A percentile compares a stretch with the other conserved stretches of the same genome.
These are phyloP conservation scores for Syngnathoides biaculeatus DNA, from an alignment of 2,113 vertebrate genomes.

Conservation along the genomic window DNA sequence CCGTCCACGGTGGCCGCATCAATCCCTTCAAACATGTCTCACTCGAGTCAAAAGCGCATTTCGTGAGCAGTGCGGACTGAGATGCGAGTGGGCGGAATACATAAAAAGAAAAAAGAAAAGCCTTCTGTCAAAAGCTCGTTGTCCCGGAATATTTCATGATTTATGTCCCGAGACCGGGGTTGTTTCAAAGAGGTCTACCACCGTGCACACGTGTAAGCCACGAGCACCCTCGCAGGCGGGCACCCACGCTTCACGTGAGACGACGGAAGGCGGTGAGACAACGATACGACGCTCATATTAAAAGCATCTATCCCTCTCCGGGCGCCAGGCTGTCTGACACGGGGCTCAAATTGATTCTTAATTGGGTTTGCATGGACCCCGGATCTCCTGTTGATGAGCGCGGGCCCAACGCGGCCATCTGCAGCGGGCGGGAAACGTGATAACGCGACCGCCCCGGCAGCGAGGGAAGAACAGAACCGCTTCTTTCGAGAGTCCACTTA, in stretches of 20 bases:
- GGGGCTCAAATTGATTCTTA: constrained; percentile 78
- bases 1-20: constrained; percentile 20
- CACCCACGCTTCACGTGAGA: constrained; percentile 53
- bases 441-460: constrained; percentile 47
- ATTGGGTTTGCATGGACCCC: constrained; percentile 78
- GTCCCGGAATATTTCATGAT: constrained; percentile 33
- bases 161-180: constrained; percentile 36
- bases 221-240: constrained; percentile 30
- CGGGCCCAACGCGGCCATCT: constrained; percentile 61
- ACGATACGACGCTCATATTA: constrained; percentile 76
- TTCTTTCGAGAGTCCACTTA: constrained; percentile 31
- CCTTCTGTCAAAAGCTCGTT: constrained; percentile 37
- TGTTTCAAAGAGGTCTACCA: constrained; percentile 42
- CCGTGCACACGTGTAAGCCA: constrained; percentile 43
- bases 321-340: constrained; percentile 79
- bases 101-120: constrained; percentile 42
- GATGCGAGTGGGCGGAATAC: constrained; percentile 37
- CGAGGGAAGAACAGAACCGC: constrained; percentile 24
- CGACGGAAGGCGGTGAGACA: constrained; percentile 69
- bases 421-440: constrained; percentile 53
- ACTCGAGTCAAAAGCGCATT: constrained; percentile 40
- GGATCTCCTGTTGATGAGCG: constrained; percentile 70
- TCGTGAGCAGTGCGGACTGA: constrained; percentile 39
- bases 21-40: constrained; percentile 45
- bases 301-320: constrained; percentile 74